Evolutionary conservation across 1,140 invertebrate genomes (phyloP).

Genomic region (Bombus ignitus): DNA sequence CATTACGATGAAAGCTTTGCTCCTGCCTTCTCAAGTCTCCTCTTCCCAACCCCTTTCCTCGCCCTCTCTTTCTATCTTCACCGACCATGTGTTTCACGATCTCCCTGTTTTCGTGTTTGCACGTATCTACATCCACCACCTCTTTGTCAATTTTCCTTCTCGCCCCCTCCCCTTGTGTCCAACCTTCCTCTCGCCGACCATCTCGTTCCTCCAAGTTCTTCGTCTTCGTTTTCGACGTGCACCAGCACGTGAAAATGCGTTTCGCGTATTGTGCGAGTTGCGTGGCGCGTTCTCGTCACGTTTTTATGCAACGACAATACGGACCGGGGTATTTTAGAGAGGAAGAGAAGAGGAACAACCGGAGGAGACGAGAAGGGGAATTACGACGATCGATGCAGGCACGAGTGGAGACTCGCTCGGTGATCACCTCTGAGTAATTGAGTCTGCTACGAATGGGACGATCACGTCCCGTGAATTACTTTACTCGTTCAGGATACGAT

Average conservation of each 20-base stretch:
- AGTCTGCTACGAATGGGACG: conserved; percentile 11
- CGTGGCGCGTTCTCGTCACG: conserved; percentile 33
- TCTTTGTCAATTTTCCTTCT: conserved; percentile 53
- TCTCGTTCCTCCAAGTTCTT: neutral
- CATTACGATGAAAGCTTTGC: conserved; percentile 79
- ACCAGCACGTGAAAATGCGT: neutral
- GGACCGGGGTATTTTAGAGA: conserved; percentile 45
- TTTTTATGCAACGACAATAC: conserved; percentile 53
- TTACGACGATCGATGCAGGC: conserved; percentile 51
- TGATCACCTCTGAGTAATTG: conserved; percentile 36
- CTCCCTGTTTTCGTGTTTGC: conserved; percentile 39
- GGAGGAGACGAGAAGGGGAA: conserved; percentile 7
- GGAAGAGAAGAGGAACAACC: conserved; percentile 13
- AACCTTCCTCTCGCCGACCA: neutral
- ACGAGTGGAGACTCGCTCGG: neutral
- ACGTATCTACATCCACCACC: conserved; percentile 2
- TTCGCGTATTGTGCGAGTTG: conserved; percentile 37
- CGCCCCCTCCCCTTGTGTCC: neutral
- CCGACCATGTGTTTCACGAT: conserved; percentile 24
- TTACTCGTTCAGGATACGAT: too few relatives aligned
- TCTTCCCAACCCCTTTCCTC: conserved; percentile 4
- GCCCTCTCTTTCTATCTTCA: conserved; percentile 30
- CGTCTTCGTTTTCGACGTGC: neutral
- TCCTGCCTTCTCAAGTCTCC: conserved; percentile 57
- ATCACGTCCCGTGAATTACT: neutral